A percentile compares a stretch with the other conserved stretches of the same genome.
phyloP scores from a whole-genome alignment of 2,797 vertebrate species.

The Brotula barbata region DNA sequence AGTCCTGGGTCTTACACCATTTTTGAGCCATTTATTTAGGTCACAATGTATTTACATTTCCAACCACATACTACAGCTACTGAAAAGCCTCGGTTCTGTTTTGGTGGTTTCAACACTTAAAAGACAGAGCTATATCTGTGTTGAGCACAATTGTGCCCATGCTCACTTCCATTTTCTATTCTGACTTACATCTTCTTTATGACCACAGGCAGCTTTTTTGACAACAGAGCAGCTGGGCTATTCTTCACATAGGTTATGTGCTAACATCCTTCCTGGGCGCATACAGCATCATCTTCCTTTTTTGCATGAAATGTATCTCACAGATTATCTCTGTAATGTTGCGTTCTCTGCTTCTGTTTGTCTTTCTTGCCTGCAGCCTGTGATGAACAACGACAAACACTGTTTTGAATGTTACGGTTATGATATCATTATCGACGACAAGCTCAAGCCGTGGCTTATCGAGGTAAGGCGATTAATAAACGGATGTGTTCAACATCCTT shows the following conservation, averaged over 20 bases:
- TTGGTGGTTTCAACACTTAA: not conserved
- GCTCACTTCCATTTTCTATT: constrained; percentile 48
- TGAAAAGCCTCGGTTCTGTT: not conserved
- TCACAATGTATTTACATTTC: not conserved
- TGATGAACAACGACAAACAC: constrained; percentile 99
- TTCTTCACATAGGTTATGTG: constrained; percentile 13
- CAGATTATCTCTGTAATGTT: not conserved
- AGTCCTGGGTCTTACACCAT: no score
- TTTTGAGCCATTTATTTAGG: no score
- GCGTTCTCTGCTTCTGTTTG: constrained; percentile 7
- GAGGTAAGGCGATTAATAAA: constrained; percentile 81
- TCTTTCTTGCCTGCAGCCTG: constrained; percentile 78
- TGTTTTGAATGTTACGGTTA: constrained; percentile 99
- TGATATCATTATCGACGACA: constrained; percentile 98
- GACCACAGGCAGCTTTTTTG: not conserved
- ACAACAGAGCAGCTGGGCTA: not conserved
- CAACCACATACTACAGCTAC: not conserved
- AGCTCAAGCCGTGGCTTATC: constrained; percentile 97
- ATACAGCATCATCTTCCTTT: not conserved
- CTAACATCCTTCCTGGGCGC: constrained; percentile 26
- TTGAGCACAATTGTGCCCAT: constrained; percentile 5
- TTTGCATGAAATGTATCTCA: constrained; percentile 3
- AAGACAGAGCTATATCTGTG: constrained; percentile 32
- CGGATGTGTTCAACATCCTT: not conserved
- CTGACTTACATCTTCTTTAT: constrained; percentile 39